Base-by-base conservation (phyloP, 2,113 vertebrate species). In the Acrocephalus kingi region DNA sequence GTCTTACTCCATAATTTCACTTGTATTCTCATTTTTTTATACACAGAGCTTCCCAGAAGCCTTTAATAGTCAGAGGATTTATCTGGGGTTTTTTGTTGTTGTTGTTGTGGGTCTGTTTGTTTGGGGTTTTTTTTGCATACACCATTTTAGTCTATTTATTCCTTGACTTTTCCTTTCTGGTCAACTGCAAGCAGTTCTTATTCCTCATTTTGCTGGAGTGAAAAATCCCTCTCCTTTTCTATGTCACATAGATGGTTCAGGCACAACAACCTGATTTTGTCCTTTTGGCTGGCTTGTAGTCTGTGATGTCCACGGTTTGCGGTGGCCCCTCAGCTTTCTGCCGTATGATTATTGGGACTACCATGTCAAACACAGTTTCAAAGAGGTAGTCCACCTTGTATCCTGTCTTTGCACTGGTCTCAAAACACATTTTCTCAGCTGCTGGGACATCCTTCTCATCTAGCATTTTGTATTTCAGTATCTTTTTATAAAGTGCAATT, bases 391-490 rank as follows among this genome's bases (percentile, higher is more conserved):
- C 99, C 95, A 99, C 99, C 6, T 99, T 99, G 95, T 99, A 98
- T 8, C 99, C 99, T 0, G 99, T 99, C 96, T 99, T 99, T 37
- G 99, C 99, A 5, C 99, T 99, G 12, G 99, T 99, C 98, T 99
- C 99, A 18, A 99, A 99, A 97, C 99, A 99, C 99, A 99, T 98
- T 80, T 97, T 98, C 90, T 99, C 99, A 0, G 99, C 99, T 0
- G 98, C 98, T 3, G 99, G 98, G 73, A 98, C 97, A 46, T 96
- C 97, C 81, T 97, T 98, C 73, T 99, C 99, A 3, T 99, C 99
- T 81, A 99, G 96, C 97, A 98, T 99, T 97, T 98, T 99, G 91
- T 99, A 99, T 67, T 98, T 98, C 43, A 99, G 92, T 80, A 99
- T 98, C 87, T 98, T 98, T 75, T 97, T 98, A 39, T 99, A 99